Conservation (phyloP, 2,888 invertebrate genomes). For the Rotaria sp. region DNA sequence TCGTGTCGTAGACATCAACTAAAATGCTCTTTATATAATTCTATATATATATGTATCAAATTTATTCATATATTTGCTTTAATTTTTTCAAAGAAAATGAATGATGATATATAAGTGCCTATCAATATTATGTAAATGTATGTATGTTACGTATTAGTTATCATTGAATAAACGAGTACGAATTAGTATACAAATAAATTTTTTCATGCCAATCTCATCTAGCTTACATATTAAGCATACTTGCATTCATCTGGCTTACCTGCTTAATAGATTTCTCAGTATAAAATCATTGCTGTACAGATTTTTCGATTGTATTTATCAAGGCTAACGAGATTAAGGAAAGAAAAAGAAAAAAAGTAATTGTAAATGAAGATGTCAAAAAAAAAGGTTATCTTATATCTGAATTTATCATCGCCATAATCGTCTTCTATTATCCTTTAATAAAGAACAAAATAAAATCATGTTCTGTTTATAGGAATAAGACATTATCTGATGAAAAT, state of each 20-base stretch:
- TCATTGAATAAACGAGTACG: background rate
- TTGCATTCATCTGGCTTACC: background rate
- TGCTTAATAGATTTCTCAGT: background rate
- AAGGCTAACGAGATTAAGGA: background rate
- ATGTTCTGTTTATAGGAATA: background rate
- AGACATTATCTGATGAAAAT: background rate
- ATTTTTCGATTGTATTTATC: background rate
- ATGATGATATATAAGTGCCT: background rate
- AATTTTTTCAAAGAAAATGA: background rate
- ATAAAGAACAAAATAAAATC: background rate
- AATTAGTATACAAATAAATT: background rate
- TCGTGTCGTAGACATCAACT: background rate
- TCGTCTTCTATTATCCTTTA: background rate
- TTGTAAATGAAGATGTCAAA: background rate
- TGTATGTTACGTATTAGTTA: background rate
- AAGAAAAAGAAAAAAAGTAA: background rate
- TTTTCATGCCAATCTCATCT: background rate
- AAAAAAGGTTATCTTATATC: background rate
- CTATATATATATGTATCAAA: background rate
- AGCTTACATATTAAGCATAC: background rate
- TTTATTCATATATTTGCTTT: background rate
- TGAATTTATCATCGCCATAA: background rate
- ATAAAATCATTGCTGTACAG: background rate
- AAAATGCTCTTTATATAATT: background rate
- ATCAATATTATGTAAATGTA: conserved; percentile 28